Evolutionary conservation across 1,140 invertebrate species (phyloP).

Genomic region (Drosophila saltans): DNA sequence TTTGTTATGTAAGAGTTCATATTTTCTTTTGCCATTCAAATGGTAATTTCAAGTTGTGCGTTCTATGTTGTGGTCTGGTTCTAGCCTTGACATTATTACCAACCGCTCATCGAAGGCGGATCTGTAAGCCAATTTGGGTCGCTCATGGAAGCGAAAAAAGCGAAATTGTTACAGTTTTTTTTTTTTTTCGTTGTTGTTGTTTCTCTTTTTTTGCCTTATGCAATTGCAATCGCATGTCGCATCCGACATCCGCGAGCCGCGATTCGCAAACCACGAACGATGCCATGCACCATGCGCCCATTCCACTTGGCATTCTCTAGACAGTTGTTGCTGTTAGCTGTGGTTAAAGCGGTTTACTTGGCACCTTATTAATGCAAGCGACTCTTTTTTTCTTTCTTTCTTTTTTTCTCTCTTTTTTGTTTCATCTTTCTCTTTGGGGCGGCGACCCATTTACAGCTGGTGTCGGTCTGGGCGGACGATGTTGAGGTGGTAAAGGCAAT

Average conservation of each 20-base stretch:
- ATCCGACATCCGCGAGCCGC: constrained; percentile 66
- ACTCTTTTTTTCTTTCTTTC: constrained; percentile 28
- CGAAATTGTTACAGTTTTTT: constrained; percentile 70
- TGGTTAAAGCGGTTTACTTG: constrained; percentile 23
- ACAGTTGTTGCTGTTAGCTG: constrained; percentile 17
- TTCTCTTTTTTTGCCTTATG: constrained; percentile 56
- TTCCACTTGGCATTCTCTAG: constrained; percentile 51
- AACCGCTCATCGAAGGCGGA: constrained; percentile 57
- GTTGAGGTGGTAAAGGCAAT: constrained; percentile 87
- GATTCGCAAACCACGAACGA: constrained; percentile 38
- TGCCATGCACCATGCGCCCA: constrained; percentile 47
- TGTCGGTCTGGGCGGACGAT: constrained; percentile 84
- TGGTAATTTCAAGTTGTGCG: neutral
- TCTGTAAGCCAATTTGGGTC: constrained; percentile 69
- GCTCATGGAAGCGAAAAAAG: constrained; percentile 49
- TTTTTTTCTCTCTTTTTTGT: constrained; percentile 9
- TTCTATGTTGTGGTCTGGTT: constrained; percentile 35
- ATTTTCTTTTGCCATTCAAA: no score
- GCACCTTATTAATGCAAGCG: constrained; percentile 44
- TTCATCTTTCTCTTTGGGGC: constrained; percentile 14
- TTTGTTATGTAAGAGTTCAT: no score
- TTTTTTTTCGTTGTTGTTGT: constrained; percentile 12
- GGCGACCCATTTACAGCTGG: constrained; percentile 56
- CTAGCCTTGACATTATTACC: constrained; percentile 71
- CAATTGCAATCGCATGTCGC: constrained; percentile 70